phyloP scores from a whole-genome alignment of 2,113 vertebrate genomes.

The Montifringilla adamsi region DNA sequence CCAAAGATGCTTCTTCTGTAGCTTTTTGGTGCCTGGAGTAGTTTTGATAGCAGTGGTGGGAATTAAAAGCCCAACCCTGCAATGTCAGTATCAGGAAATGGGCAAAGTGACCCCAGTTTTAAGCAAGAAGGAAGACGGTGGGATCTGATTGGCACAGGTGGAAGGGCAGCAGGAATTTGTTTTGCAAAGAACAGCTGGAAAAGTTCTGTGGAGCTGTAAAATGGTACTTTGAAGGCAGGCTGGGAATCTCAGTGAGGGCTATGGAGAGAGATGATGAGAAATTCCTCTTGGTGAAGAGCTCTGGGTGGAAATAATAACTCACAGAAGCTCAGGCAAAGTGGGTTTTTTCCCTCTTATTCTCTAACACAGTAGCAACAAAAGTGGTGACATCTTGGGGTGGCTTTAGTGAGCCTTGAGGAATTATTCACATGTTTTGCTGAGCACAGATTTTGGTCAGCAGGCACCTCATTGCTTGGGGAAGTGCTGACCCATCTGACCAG shows the following conservation, averaged over 20 bases:
- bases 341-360: accelerated
- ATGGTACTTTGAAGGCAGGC: neutral
- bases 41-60: neutral
- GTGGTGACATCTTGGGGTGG: neutral
- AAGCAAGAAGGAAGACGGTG: neutral
- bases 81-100: neutral
- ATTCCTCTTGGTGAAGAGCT: neutral
- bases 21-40: neutral
- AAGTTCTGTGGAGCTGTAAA: neutral
- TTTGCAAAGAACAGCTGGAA: neutral
- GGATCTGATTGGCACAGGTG: accelerated
- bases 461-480: neutral
- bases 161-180: neutral
- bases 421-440: neutral
- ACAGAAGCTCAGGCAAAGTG: neutral
- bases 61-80: neutral
- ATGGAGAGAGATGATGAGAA: neutral
- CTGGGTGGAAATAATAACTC: neutral
- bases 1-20: neutral
- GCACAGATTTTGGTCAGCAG: neutral
- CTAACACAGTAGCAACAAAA: neutral
- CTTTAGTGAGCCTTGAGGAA: neutral
- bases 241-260: neutral
- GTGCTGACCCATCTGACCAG: neutral
- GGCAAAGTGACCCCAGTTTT: neutral